Percentiles rank a stretch among this genome's conserved stretches.
phyloP scores from a whole-genome alignment of 2,888 invertebrate genomes.

The Noctua janthe region DNA sequence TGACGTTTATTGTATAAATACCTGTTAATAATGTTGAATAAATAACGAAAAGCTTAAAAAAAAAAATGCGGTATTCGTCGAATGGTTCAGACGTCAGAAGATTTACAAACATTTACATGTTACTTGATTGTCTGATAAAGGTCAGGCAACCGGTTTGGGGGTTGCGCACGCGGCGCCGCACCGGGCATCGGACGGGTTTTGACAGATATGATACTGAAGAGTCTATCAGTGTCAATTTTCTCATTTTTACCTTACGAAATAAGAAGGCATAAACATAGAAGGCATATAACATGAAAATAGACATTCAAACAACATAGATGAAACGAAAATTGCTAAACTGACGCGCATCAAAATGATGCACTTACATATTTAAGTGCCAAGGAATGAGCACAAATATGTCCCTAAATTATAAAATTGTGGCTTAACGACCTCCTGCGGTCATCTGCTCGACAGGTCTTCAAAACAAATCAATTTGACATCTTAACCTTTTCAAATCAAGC shows the following conservation, averaged over 20 bases:
- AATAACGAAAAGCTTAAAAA: neutral
- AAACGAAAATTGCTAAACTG: constrained; percentile 20
- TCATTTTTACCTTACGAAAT: too few species aligned
- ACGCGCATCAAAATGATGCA: constrained; percentile 17
- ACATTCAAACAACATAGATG: too few species aligned
- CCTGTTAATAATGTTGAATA: neutral
- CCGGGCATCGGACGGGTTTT: neutral
- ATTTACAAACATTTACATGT: neutral
- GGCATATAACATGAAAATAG: too few species aligned
- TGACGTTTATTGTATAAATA: constrained; percentile 66
- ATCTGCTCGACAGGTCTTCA: constrained; percentile 54
- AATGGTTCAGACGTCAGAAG: neutral
- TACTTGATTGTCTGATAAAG: neutral
- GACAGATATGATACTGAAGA: neutral
- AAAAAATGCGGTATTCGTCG: neutral
- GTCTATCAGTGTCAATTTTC: neutral
- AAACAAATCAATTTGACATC: constrained; percentile 60
- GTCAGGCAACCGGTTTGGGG: neutral
- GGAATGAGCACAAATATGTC: constrained; percentile 33
- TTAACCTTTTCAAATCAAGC: constrained; percentile 63
- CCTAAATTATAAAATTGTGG: constrained; percentile 37
- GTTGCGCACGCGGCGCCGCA: neutral
- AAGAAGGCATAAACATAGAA: too few species aligned
- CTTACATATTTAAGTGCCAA: constrained; percentile 22
- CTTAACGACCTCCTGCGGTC: constrained; percentile 45